Percentiles rank a stretch among this genome's conserved stretches.
Conservation (phyloP, 2,113 vertebrate genomes). For the Siphamia tubifer region DNA sequence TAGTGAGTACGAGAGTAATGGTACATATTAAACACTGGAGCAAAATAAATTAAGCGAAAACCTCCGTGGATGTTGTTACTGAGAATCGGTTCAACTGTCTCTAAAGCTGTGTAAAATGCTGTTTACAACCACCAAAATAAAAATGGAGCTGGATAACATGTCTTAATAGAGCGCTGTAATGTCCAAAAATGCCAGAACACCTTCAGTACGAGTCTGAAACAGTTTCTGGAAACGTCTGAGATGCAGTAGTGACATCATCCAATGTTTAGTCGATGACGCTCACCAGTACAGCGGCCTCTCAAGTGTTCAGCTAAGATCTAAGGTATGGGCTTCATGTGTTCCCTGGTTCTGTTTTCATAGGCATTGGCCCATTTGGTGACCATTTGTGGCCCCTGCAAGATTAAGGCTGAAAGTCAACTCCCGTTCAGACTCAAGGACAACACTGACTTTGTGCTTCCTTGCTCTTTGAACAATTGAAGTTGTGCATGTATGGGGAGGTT, state of each 20-base stretch:
- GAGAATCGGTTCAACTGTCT: neutral
- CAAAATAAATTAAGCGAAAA: conserved; percentile 10
- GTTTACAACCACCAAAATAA: conserved; percentile 16
- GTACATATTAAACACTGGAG: neutral
- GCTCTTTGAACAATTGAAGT: neutral
- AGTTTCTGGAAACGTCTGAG: no score
- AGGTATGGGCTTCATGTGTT: neutral
- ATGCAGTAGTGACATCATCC: conserved; percentile 25
- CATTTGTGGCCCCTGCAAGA: neutral
- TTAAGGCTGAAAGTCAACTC: neutral
- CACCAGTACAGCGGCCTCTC: neutral
- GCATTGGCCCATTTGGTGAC: conserved; percentile 17
- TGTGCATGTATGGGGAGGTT: neutral
- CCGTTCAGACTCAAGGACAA: neutral
- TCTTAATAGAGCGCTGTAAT: conserved; percentile 17
- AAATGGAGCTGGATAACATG: neutral
- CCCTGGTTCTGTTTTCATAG: neutral
- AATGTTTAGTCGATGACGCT: neutral
- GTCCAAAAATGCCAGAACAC: conserved; percentile 29
- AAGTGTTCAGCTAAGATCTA: neutral
- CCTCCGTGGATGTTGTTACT: neutral
- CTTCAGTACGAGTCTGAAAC: neutral
- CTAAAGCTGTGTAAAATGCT: neutral
- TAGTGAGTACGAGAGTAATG: neutral
- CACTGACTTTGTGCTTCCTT: neutral